Evolutionary conservation across 1,140 invertebrate species (phyloP), one percentile per base, ranked within the genome.

Genomic region (Notospermus geniculatus): DNA sequence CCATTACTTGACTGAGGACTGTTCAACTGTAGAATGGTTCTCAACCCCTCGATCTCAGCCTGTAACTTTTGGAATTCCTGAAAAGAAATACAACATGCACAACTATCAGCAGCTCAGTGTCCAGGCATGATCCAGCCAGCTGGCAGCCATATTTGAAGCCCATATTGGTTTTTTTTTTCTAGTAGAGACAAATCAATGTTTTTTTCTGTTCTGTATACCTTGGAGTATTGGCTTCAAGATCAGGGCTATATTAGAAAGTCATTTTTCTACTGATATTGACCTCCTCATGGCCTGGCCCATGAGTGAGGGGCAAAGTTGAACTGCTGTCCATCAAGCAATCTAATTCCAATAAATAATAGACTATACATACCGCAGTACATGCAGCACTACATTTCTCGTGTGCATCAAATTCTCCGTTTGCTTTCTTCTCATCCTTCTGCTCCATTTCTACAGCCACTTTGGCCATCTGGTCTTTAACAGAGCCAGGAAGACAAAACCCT

Each of bases 401-500:
- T 11, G 57, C 60, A 39, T 59, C 54, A 62, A 75, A 75, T 32
- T 67, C 63, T 57, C 62, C 65, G n/a, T 61, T 67, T 32, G 59
- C 46, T 52, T 67, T 56, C 59, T 71, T 59, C 28, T 66, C 56
- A 11, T 59, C 52, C 27, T 59, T 59, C 45, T 68, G 57, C 46
- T 73, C 69, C 17, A 56, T 56, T 19, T 65, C 46, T 22, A 57
- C 59, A 32, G 69, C 70, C 39, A 59, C 41, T 61, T 66, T 54
- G n/a, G 69, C 56, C 41, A 71, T 55, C 52, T 60, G n/a, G 23
- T 66, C 45, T 43, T 70, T 65, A 13, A 62, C 32, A 27, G 60
- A 45, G 36, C 54, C 23, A 29, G 71, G 66, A 32, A 73, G 41
- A 61, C 66, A 68, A 60, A 66, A 72, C 28, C 75, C 75, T 30